Conservation (phyloP, 2,113 vertebrate species). For the Nycticorax nycticorax region DNA sequence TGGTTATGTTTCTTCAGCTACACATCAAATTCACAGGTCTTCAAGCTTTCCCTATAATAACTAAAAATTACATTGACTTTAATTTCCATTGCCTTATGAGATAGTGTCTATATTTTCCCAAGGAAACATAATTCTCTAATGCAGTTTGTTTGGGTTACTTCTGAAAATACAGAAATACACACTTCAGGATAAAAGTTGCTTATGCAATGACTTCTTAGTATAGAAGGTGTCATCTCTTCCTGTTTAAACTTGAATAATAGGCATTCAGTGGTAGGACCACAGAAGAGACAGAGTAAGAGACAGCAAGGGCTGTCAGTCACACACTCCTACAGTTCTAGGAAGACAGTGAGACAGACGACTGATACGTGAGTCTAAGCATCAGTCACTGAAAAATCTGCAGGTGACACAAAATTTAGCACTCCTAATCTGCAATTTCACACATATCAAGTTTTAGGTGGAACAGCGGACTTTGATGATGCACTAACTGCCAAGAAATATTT, state of each 20-base stretch:
- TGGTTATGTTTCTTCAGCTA: neutral
- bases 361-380: neutral
- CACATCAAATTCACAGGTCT: neutral
- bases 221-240: neutral
- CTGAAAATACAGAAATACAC: neutral
- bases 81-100: neutral
- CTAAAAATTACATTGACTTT: neutral
- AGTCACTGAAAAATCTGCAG: constrained; percentile 9
- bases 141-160: neutral
- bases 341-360: neutral
- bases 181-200: neutral
- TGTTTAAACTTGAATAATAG: neutral
- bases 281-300: neutral
- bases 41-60: neutral
- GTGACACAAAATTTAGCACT: neutral
- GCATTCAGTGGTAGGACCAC: neutral
- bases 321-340: neutral
- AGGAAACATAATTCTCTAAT: neutral
- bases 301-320: neutral
- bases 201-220: neutral
- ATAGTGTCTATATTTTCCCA: neutral
- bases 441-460: neutral
- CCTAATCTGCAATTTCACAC: neutral
- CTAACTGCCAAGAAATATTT: neutral
- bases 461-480: neutral